phyloP scores from a whole-genome alignment of 2,797 vertebrate genomes.

The Chaenodraco wilsoni region DNA sequence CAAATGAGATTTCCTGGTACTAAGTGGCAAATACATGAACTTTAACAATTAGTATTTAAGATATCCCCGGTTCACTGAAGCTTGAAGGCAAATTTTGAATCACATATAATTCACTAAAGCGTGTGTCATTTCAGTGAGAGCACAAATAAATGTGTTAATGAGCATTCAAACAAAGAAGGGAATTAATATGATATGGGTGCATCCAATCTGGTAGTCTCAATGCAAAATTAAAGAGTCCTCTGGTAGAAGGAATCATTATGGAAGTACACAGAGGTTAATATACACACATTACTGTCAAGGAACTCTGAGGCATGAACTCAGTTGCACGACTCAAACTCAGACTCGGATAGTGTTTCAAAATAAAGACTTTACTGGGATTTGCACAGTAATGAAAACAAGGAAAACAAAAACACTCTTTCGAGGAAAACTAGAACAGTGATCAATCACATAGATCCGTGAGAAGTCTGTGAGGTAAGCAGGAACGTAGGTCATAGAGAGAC shows the following conservation, averaged over 20 bases:
- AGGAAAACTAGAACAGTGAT: too few species aligned
- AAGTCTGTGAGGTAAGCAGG: too few species aligned
- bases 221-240: constrained; percentile 46
- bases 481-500: too few species aligned
- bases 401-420: too few species aligned
- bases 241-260: constrained; percentile 40
- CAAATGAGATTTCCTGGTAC: constrained; percentile 67
- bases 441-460: too few species aligned
- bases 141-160: constrained; percentile 60
- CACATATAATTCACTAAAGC: constrained; percentile 60
- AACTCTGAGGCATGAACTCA: too few species aligned
- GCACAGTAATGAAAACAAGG: too few species aligned
- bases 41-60: constrained; percentile 72
- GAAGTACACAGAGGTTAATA: constrained; percentile 31
- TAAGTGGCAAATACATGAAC: constrained; percentile 62
- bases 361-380: too few species aligned
- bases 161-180: constrained; percentile 59
- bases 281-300: not conserved
- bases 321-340: too few species aligned
- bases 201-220: constrained; percentile 45
- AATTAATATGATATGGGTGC: constrained; percentile 55
- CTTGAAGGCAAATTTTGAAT: constrained; percentile 64
- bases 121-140: constrained; percentile 56
- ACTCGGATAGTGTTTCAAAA: too few species aligned
- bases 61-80: constrained; percentile 55